These are phyloP conservation scores for Drosophila fuyamai DNA, from an alignment of 1,140 invertebrate genomes.

Conservation along the genomic window DNA sequence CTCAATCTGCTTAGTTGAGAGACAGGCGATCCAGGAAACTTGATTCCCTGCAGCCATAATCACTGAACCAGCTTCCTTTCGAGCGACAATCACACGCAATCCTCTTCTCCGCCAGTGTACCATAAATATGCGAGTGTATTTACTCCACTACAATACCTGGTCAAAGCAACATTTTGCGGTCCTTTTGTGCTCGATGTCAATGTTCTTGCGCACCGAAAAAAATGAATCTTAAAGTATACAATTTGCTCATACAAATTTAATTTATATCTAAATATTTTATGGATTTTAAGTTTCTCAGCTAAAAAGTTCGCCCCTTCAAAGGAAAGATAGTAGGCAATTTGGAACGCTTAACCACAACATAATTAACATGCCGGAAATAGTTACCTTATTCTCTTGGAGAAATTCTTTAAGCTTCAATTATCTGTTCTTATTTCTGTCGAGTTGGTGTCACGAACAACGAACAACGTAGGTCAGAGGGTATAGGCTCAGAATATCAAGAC, in stretches of 20 bases:
- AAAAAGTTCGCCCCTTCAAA: too few species aligned
- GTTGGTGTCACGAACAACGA: too few species aligned
- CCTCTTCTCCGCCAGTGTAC: not conserved
- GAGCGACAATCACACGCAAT: not conserved
- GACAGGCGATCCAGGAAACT: constrained; percentile 1
- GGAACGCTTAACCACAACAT: too few species aligned
- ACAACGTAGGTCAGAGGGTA: not conserved
- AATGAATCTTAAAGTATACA: not conserved
- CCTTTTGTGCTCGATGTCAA: too few species aligned
- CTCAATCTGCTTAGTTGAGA: constrained; percentile 7
- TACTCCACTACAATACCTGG: not conserved
- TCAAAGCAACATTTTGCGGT: constrained; percentile 4
- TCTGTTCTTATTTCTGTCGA: too few species aligned
- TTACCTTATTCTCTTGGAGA: too few species aligned
- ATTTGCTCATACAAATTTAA: not conserved
- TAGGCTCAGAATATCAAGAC: not conserved
- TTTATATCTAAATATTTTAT: not conserved
- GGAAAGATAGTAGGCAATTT: too few species aligned
- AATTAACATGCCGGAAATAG: too few species aligned
- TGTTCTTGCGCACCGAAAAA: not conserved
- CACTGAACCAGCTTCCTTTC: not conserved
- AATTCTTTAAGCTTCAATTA: too few species aligned
- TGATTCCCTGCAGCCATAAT: constrained; percentile 4
- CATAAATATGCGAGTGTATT: not conserved
- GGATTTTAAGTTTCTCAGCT: too few species aligned